A percentile compares a stretch with the other conserved stretches of the same genome.
These are phyloP conservation scores for Eretmochelys imbricata DNA, from an alignment of 2,113 vertebrate genomes.

Conservation along the genomic window DNA sequence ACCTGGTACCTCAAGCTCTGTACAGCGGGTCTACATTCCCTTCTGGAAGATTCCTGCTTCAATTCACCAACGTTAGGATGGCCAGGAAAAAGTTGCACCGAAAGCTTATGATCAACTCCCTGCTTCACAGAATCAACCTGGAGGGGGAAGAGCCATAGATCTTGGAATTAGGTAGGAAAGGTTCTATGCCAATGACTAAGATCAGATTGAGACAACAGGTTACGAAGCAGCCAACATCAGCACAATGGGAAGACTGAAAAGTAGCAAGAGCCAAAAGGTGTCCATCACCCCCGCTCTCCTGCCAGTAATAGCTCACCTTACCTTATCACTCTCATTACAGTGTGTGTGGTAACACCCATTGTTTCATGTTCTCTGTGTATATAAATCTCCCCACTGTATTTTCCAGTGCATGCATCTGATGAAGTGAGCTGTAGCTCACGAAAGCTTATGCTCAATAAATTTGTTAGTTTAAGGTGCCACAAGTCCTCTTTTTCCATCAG, in stretches of 20 bases:
- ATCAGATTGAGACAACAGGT: background rate
- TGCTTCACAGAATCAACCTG: slow-evolving; percentile 69
- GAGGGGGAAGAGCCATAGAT: background rate
- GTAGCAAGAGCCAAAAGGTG: background rate
- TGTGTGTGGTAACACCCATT: background rate
- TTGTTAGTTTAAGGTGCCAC: too few species aligned
- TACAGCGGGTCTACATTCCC: background rate
- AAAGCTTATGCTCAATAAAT: too few species aligned
- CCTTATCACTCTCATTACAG: too few species aligned
- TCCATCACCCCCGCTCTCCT: too few species aligned
- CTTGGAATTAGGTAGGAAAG: background rate
- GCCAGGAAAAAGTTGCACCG: too few species aligned
- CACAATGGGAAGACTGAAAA: background rate
- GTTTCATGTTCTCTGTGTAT: too few species aligned
- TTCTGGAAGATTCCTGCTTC: slow-evolving; percentile 75
- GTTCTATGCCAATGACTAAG: background rate
- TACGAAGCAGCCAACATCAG: too few species aligned
- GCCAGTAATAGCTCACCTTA: too few species aligned
- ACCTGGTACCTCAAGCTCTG: slow-evolving; percentile 48
- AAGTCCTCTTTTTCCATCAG: too few species aligned
- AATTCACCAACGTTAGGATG: slow-evolving; percentile 75
- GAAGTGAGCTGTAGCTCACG: too few species aligned
- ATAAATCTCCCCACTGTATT: too few species aligned
- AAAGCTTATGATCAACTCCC: slow-evolving; percentile 72
- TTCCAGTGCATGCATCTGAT: too few species aligned